phyloP scores from a whole-genome alignment of 2,113 vertebrate genomes.

The Gallinago media region DNA sequence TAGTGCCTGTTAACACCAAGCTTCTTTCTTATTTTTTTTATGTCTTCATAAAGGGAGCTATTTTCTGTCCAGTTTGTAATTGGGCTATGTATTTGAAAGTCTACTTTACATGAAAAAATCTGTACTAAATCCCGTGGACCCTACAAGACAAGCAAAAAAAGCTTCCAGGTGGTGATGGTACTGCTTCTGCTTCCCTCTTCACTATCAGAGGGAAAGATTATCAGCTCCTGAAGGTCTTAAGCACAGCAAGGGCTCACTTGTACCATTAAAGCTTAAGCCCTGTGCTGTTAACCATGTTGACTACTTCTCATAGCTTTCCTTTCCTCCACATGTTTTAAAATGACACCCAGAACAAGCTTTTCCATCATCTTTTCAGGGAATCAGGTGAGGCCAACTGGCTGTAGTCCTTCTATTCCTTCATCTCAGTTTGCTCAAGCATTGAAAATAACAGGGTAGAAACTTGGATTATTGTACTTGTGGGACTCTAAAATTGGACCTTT shows the following conservation, averaged over 20 bases:
- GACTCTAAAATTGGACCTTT: too few species aligned
- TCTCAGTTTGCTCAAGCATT: too few species aligned
- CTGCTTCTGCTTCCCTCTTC: not conserved
- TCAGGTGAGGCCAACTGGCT: too few species aligned
- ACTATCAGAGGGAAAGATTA: not conserved
- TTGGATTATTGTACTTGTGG: too few species aligned
- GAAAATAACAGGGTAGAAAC: too few species aligned
- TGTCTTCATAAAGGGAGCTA: not conserved
- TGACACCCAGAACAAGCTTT: too few species aligned
- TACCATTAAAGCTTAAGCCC: not conserved
- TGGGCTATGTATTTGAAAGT: not conserved
- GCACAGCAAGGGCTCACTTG: not conserved
- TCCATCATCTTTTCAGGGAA: too few species aligned
- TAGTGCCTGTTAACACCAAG: not conserved
- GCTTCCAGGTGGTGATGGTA: not conserved
- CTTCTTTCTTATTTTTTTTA: not conserved
- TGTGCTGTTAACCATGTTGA: not conserved
- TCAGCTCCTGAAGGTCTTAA: not conserved
- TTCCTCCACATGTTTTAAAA: too few species aligned
- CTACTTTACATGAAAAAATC: not conserved
- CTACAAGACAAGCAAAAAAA: not conserved
- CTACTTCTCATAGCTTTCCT: too few species aligned
- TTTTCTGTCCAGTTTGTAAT: not conserved
- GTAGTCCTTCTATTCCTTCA: too few species aligned
- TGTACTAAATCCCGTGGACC: not conserved